Percentiles rank a stretch among this genome's conserved stretches.
phyloP scores from a whole-genome alignment of 2,797 vertebrate genomes.

The Chiloscyllium punctatum region DNA sequence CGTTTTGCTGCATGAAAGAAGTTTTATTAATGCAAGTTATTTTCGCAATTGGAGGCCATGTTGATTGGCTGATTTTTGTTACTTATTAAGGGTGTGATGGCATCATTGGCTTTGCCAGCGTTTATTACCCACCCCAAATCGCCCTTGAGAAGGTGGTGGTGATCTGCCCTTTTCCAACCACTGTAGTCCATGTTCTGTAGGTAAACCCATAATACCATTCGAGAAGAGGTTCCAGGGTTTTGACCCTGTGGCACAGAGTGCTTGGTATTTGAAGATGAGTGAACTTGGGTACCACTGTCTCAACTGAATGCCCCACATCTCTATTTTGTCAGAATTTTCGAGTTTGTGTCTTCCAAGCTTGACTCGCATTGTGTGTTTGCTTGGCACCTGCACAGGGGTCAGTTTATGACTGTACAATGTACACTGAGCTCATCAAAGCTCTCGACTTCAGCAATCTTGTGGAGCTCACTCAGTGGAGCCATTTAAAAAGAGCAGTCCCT shows the following conservation, averaged over 20 bases:
- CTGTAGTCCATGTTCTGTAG: too few relatives aligned
- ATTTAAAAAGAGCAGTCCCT: not conserved
- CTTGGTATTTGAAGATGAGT: too few relatives aligned
- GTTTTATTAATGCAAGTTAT: not conserved
- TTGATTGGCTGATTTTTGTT: not conserved
- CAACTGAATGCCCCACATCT: not conserved
- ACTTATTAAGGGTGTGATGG: too few relatives aligned
- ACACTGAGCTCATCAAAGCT: not conserved
- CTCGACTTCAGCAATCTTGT: not conserved
- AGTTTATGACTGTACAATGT: not conserved
- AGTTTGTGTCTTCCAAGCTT: not conserved
- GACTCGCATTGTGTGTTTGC: not conserved
- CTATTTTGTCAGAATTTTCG: not conserved
- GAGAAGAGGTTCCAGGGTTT: too few relatives aligned
- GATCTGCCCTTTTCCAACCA: too few relatives aligned
- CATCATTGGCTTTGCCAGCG: too few relatives aligned
- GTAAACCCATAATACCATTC: too few relatives aligned
- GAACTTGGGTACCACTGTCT: too few relatives aligned
- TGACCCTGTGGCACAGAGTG: too few relatives aligned
- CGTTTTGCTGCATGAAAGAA: not conserved
- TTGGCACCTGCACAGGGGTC: not conserved
- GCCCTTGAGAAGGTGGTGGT: too few relatives aligned
- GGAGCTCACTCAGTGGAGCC: not conserved
- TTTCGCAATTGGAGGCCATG: not conserved
- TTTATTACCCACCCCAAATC: too few relatives aligned